A percentile compares a stretch with the other conserved stretches of the same genome.
phyloP scores from a whole-genome alignment of 1,140 invertebrate genomes.

The Drosophila insularis region DNA sequence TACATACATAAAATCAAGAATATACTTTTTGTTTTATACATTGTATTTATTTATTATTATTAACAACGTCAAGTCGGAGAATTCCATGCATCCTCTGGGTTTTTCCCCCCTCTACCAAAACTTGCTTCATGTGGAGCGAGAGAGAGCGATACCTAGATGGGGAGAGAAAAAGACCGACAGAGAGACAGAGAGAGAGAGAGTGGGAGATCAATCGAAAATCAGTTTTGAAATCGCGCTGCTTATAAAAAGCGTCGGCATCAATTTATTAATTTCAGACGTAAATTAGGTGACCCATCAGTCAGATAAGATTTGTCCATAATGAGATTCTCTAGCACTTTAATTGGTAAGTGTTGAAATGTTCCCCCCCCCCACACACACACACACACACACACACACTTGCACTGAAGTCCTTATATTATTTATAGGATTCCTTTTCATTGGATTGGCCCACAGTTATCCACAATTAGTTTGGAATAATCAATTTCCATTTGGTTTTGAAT shows the following conservation, averaged over 20 bases:
- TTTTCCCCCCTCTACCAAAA: not conserved
- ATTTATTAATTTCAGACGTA: not conserved
- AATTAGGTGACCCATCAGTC: conserved; percentile 1
- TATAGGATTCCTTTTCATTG: conserved; percentile 17
- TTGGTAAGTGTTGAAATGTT: not conserved
- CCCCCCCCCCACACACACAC: no score
- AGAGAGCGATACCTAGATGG: not conserved
- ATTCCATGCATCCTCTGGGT: not conserved
- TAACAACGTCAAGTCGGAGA: not conserved
- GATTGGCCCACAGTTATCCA: conserved; percentile 11
- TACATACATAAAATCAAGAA: no score
- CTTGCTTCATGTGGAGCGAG: not conserved
- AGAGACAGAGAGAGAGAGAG: not conserved
- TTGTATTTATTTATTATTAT: not conserved
- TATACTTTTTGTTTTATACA: not conserved
- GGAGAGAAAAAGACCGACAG: not conserved
- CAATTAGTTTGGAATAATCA: conserved; percentile 5
- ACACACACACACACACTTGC: no score
- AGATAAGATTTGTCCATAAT: conserved; percentile 4
- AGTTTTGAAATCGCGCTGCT: not conserved
- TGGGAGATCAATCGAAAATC: not conserved
- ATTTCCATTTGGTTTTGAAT: not conserved
- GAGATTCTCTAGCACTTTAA: not conserved
- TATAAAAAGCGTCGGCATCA: not conserved
- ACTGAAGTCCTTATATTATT: not conserved